Percentiles rank a stretch among this genome's conserved stretches.
phyloP scores from a whole-genome alignment of 2,888 invertebrate genomes.

The Megaustenia siamemsis region DNA sequence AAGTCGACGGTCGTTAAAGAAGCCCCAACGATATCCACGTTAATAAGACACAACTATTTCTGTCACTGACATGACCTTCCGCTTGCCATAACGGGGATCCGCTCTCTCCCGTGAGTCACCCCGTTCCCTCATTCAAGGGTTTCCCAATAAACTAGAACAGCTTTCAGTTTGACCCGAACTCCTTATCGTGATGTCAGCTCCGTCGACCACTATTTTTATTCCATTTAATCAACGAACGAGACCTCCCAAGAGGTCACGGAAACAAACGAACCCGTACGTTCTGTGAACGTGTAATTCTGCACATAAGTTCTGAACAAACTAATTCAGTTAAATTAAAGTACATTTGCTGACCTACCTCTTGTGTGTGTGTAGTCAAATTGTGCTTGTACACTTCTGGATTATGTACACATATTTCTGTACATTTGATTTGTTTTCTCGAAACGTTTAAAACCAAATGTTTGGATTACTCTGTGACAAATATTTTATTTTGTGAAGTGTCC shows the following conservation, averaged over 20 bases:
- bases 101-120: neutral
- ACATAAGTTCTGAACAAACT: neutral
- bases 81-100: neutral
- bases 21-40: no score
- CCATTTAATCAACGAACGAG: neutral
- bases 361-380: slow-evolving; percentile 3
- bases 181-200: slow-evolving; percentile 15
- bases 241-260: slow-evolving; percentile 17
- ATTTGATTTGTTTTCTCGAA: no score
- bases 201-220: neutral
- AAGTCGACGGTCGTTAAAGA: no score
- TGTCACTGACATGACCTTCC: slow-evolving; percentile 6
- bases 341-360: neutral
- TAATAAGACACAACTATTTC: neutral
- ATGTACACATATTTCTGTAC: no score
- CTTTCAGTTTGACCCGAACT: slow-evolving; percentile 24
- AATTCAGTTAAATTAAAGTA: slow-evolving; percentile 31
- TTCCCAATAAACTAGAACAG: slow-evolving; percentile 13
- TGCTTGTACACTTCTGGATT: neutral
- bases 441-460: no score
- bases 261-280: neutral
- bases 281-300: slow-evolving; percentile 40
- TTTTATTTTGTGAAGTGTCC: no score
- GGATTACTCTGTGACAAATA: no score
- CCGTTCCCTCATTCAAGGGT: slow-evolving; percentile 1